Percentiles rank a stretch among this genome's conserved stretches.
phyloP scores from a whole-genome alignment of 2,797 vertebrate species.

The Vireo griseus region DNA sequence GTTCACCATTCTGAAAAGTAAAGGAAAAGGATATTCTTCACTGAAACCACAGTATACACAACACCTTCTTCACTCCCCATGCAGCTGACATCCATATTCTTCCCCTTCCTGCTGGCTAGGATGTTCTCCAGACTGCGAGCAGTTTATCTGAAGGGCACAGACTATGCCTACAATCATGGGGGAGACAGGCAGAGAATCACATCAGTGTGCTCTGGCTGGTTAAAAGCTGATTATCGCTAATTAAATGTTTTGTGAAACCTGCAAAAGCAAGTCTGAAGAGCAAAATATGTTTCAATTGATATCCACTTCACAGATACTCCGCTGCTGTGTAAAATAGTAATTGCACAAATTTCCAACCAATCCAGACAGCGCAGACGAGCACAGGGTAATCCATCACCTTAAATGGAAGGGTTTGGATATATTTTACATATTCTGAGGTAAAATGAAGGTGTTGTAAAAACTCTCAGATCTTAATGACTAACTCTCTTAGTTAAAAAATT shows the following conservation, averaged over 20 bases:
- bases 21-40: conserved; percentile 11
- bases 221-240: conserved; percentile 50
- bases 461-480: neutral
- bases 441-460: neutral
- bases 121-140: neutral
- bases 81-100: neutral
- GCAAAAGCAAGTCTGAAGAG: conserved; percentile 24
- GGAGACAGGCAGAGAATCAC: neutral
- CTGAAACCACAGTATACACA: neutral
- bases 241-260: conserved; percentile 55
- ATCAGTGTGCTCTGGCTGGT: conserved; percentile 30
- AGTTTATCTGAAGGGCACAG: conserved; percentile 48
- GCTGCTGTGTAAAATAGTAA: neutral
- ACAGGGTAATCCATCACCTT: neutral
- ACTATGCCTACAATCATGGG: neutral
- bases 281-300: conserved; percentile 44
- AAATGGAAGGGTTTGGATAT: neutral
- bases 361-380: neutral
- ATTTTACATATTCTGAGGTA: neutral
- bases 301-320: conserved; percentile 41
- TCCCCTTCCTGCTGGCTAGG: neutral
- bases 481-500: neutral
- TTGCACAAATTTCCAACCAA: neutral
- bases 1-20: conserved; percentile 63
- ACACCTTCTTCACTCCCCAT: neutral